phyloP scores from a whole-genome alignment of 2,888 invertebrate species.

The Acanthosepion pharaonis region DNA sequence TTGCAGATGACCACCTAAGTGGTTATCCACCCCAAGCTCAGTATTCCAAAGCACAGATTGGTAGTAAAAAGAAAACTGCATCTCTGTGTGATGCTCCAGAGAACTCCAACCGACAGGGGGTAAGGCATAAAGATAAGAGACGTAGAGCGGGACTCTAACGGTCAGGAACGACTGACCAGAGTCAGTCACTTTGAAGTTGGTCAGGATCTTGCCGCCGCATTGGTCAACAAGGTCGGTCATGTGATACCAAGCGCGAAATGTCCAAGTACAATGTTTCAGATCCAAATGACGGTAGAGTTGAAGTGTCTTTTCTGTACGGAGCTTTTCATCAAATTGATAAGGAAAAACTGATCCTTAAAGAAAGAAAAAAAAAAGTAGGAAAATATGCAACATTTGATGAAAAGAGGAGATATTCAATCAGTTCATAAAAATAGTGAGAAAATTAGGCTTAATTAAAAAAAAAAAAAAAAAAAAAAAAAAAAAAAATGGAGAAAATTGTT shows the following conservation, averaged over 20 bases:
- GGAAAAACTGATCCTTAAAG: slow-evolving; percentile 56
- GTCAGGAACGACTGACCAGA: slow-evolving; percentile 72
- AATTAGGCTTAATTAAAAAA: too few species aligned
- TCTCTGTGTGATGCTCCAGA: slow-evolving; percentile 75
- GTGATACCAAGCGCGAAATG: slow-evolving; percentile 75
- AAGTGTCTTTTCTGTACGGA: slow-evolving; percentile 66
- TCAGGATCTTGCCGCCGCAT: slow-evolving; percentile 74
- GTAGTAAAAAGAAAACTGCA: slow-evolving; percentile 75
- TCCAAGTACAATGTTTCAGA: slow-evolving; percentile 74
- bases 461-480: too few species aligned
- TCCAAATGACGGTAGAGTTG: slow-evolving; percentile 74
- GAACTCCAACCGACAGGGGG: slow-evolving; percentile 75
- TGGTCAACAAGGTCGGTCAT: slow-evolving; percentile 75
- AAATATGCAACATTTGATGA: too few species aligned
- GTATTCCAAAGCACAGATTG: slow-evolving; percentile 73
- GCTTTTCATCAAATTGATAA: slow-evolving; percentile 66
- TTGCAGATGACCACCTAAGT: slow-evolving; percentile 69
- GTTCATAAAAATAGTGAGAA: too few species aligned
- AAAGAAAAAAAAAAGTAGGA: neutral
- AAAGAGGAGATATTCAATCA: too few species aligned
- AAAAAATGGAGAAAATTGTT: too few species aligned
- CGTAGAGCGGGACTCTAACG: slow-evolving; percentile 74
- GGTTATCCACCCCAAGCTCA: slow-evolving; percentile 71
- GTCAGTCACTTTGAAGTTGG: slow-evolving; percentile 70
- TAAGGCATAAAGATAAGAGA: slow-evolving; percentile 74